A percentile compares a stretch with the other conserved stretches of the same genome.
Conservation (phyloP, 35 echinoderm and acorn worm genomes). For the Holothuria glaberrima region DNA sequence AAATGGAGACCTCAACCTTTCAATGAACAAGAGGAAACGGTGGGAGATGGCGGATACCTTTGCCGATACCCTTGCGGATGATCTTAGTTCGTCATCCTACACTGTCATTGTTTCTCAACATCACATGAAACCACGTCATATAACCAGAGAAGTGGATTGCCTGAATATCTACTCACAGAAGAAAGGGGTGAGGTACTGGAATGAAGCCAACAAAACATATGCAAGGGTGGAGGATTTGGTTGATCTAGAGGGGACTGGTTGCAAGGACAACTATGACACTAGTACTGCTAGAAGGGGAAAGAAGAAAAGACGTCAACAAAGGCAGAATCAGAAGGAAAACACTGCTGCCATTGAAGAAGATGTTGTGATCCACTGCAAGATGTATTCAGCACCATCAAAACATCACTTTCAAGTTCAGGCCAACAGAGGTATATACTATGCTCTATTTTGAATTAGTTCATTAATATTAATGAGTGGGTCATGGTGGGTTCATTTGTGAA, state of each 20-base stretch:
- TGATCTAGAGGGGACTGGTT: not conserved
- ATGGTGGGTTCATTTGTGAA: too few species aligned
- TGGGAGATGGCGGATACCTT: constrained; percentile 14
- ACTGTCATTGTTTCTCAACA: constrained; percentile 25
- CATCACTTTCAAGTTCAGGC: constrained; percentile 43
- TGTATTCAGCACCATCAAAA: constrained; percentile 31
- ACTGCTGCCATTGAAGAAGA: not conserved
- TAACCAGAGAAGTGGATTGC: not conserved
- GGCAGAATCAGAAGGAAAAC: not conserved
- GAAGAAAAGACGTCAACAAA: not conserved
- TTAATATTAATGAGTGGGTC: too few species aligned
- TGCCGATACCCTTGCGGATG: not conserved
- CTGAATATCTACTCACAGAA: constrained; percentile 16
- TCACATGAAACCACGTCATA: constrained; percentile 20
- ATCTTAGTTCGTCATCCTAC: not conserved
- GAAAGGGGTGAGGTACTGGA: not conserved
- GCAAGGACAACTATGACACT: not conserved
- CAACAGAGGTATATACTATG: not conserved
- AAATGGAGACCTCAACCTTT: not conserved
- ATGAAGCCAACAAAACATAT: constrained; percentile 29
- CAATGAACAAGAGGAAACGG: constrained; percentile 31
- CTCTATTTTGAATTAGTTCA: too few species aligned
- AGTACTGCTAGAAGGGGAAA: not conserved
- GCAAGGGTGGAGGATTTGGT: constrained; percentile 10
- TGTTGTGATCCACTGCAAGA: constrained; percentile 18